phyloP scores from a whole-genome alignment of 2,113 vertebrate species.

The Tragulus kanchil region DNA sequence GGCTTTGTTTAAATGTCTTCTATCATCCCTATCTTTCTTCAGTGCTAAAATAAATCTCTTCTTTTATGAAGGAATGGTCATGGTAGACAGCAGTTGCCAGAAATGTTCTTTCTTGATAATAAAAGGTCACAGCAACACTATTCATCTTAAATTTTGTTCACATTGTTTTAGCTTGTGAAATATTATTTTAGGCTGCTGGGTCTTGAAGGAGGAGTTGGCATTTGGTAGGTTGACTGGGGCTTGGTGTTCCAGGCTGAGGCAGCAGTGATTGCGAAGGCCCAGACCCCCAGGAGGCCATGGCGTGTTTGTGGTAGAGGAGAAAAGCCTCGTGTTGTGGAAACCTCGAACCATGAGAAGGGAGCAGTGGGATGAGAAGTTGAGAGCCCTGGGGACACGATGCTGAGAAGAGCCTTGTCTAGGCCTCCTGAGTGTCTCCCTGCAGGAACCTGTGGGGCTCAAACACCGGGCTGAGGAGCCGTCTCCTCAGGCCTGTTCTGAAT shows the following conservation, averaged over 20 bases:
- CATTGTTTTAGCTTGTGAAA: neutral
- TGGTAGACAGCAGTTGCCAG: neutral
- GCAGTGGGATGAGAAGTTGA: accelerated
- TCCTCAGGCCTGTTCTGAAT: neutral
- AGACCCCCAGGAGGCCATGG: neutral
- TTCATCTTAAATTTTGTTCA: slow-evolving; percentile 1
- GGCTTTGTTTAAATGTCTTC: neutral
- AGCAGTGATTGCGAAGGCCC: neutral
- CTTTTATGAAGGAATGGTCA: neutral
- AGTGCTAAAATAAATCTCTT: neutral
- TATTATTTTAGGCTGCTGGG: neutral
- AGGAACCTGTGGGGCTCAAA: neutral
- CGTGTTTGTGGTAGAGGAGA: neutral
- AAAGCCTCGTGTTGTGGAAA: neutral
- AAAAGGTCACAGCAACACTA: neutral
- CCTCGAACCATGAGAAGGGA: neutral
- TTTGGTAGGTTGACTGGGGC: neutral
- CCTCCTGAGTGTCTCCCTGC: neutral
- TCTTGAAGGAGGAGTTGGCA: neutral
- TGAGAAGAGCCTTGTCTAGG: neutral
- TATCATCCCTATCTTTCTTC: neutral
- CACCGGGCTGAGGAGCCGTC: neutral
- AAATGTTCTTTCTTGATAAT: slow-evolving; percentile 18
- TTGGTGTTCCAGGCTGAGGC: neutral
- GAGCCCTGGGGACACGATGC: neutral